Base-by-base conservation (phyloP, 2,113 vertebrate genomes). In the Fulica atra region DNA sequence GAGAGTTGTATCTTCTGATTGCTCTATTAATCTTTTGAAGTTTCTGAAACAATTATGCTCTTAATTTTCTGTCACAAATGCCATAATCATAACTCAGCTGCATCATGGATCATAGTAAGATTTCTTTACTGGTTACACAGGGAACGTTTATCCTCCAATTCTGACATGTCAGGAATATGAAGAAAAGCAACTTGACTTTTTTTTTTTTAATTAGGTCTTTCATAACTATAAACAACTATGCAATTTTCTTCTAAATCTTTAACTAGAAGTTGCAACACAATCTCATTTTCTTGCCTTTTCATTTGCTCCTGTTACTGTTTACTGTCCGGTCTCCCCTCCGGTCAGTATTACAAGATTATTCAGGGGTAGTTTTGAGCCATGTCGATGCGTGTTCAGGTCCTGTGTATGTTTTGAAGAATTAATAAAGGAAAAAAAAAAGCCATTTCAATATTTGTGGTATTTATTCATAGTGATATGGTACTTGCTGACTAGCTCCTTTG, bases 401-500 rank as follows among this genome's bases (percentile, higher is more conserved):
- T 92, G 66, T 92, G 13, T 60, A 46, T 71, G 59, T 84, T 92
- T 35, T 57, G 3, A 93, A 64, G 38, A 65, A 81, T 44, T 80
- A 96, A 96, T 96, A 93, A 97, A 96, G n/a, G 81, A 81, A 2
- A 66, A 38, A 80, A 93, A 35, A 81, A 93, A 81, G 10, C 56
- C 74, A 23, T 79, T 85, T 73, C 60, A 82, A 33, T 83, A 54
- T 84, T 76, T 17, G 76, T 94, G 68, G 14, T 23, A 54, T 95
- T 95, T 95, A 51, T 95, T 96, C 42, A 18, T 76, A 69, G 35
- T 83, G 35, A 16, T 64, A 19, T 3, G 0, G 17, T 81, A 89
- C 65, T 88, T 88, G 35, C 70, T 57, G 57, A 81, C 40, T 91
- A 82, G 36, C 50, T 89, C 28, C 71, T 84, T 74, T 92, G n/a